Conservation (phyloP, 2,888 invertebrate genomes). For the Luperina testacea region DNA sequence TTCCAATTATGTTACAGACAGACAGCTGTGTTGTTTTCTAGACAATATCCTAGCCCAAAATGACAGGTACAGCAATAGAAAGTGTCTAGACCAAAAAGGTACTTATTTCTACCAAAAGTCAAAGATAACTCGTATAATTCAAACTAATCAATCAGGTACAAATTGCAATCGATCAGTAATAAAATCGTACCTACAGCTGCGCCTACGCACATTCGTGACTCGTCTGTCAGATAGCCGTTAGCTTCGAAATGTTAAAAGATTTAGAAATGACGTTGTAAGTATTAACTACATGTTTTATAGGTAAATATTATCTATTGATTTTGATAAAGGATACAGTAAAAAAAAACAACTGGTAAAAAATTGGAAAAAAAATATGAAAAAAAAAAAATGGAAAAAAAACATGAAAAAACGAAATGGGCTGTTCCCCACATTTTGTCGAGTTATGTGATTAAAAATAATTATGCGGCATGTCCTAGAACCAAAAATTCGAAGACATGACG, state of each 20-base stretch:
- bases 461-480: too few species aligned
- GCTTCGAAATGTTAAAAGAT: conserved; percentile 45
- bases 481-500: too few species aligned
- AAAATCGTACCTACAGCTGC: conserved; percentile 53
- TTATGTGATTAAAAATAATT: background rate
- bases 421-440: background rate
- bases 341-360: too few species aligned
- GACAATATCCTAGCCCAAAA: conserved; percentile 4
- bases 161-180: conserved; percentile 62
- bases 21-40: background rate
- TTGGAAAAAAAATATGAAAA: too few species aligned
- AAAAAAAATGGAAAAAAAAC: background rate
- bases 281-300: background rate
- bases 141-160: conserved; percentile 58
- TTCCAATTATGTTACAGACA: too few species aligned
- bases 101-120: background rate
- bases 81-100: background rate
- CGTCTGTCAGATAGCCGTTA: conserved; percentile 49
- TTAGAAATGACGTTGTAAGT: conserved; percentile 46
- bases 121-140: conserved; percentile 40
- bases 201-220: conserved; percentile 65
- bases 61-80: background rate
- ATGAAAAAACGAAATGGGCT: background rate
- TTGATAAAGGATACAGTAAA: too few species aligned
- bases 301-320: conserved; percentile 10